Percentiles rank a stretch among this genome's conserved stretches.
Conservation (phyloP, 2,113 vertebrate genomes). For the Cyprinodon tularosa region DNA sequence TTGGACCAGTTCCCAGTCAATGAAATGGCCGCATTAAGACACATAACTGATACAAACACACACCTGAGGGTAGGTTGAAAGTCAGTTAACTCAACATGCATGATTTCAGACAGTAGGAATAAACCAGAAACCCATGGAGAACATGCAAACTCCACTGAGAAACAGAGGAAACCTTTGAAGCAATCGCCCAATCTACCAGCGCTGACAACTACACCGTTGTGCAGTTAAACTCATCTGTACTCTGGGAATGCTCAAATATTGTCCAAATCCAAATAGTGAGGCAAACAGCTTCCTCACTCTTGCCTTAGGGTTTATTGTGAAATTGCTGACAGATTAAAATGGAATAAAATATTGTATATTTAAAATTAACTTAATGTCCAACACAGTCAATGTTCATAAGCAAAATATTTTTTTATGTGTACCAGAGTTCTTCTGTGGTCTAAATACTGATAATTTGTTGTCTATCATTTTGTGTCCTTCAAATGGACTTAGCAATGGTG, state of each 20-base stretch:
- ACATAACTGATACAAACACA: too few relatives aligned
- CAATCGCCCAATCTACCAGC: not conserved
- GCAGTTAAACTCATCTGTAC: not conserved
- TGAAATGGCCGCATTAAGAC: too few relatives aligned
- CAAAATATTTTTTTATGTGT: conserved; percentile 22
- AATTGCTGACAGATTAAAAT: conserved; percentile 19
- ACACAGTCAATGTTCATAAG: conserved; percentile 11
- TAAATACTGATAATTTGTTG: conserved; percentile 27
- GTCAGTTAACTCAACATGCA: too few relatives aligned
- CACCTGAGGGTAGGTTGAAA: too few relatives aligned
- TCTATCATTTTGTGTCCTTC: conserved; percentile 6
- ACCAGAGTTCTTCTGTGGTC: conserved; percentile 3
- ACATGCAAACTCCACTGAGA: not conserved
- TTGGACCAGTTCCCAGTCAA: too few relatives aligned
- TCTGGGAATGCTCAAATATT: conserved; percentile 38
- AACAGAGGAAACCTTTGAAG: not conserved
- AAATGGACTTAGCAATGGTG: not conserved
- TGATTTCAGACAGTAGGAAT: too few relatives aligned
- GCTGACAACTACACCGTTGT: too few relatives aligned
- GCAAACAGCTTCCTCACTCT: conserved; percentile 10
- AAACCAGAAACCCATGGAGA: not conserved
- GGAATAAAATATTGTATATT: conserved; percentile 16
- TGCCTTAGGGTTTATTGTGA: conserved; percentile 32
- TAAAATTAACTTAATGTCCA: conserved; percentile 18
- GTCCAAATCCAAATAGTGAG: conserved; percentile 39